Conservation (phyloP, 2,888 invertebrate genomes). For the Conchocele bisecta region DNA sequence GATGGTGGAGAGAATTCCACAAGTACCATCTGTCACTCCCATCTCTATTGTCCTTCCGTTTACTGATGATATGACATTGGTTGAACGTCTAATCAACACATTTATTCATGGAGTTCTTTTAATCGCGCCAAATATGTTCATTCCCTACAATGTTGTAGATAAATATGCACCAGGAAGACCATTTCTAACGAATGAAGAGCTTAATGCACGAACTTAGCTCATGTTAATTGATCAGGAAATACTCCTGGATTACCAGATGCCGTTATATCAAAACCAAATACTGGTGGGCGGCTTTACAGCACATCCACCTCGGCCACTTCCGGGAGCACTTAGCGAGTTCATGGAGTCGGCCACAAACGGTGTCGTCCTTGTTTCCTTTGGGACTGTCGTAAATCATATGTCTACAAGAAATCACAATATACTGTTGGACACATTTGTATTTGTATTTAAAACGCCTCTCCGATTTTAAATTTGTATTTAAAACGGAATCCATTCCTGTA, state of each 20-base stretch:
- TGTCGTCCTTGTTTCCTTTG: conserved; percentile 65
- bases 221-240: conserved; percentile 51
- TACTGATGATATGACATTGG: neutral
- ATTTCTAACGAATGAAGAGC: conserved; percentile 27
- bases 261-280: conserved; percentile 54
- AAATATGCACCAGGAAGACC: conserved; percentile 51
- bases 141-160: conserved; percentile 36
- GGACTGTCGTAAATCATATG: conserved; percentile 37
- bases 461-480: conserved; percentile 39
- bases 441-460: conserved; percentile 19
- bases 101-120: neutral
- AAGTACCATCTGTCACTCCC: too few relatives aligned
- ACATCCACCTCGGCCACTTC: conserved; percentile 40
- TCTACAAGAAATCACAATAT: conserved; percentile 33
- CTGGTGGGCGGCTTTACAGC: conserved; percentile 55
- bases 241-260: conserved; percentile 53
- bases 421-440: conserved; percentile 55
- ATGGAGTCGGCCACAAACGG: conserved; percentile 54
- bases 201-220: conserved; percentile 35
- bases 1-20: too few relatives aligned
- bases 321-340: conserved; percentile 44
- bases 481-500: conserved; percentile 11
- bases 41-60: too few relatives aligned
- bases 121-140: conserved; percentile 16
- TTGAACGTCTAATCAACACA: neutral